Conservation (phyloP, 64 coral and sea anemone species). For the Porites lutea region DNA sequence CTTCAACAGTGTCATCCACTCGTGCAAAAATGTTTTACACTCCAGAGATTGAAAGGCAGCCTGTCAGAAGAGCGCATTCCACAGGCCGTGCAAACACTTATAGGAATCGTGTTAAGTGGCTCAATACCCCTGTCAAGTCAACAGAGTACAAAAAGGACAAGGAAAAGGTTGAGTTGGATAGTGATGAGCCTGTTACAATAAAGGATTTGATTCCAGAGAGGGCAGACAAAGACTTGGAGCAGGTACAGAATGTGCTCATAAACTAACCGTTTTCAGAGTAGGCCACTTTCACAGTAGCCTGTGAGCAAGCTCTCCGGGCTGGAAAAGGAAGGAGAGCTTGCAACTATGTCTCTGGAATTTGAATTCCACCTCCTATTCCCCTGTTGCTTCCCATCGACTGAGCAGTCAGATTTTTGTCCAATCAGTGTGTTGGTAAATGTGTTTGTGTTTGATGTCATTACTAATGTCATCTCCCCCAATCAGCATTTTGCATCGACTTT, state of each 20-base stretch:
- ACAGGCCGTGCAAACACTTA: slow-evolving; percentile 98
- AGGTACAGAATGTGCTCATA: slow-evolving; percentile 46
- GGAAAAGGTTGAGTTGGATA: slow-evolving; percentile 76
- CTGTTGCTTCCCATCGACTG: no score
- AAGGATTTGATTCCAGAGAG: slow-evolving; percentile 93
- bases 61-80: slow-evolving; percentile 73
- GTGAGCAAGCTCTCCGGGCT: no score
- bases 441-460: no score
- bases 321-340: no score
- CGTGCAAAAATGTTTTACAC: slow-evolving; percentile 88
- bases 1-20: slow-evolving; percentile 88
- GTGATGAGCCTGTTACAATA: slow-evolving; percentile 84
- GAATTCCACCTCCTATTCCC: no score
- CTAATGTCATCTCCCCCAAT: no score
- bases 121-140: slow-evolving; percentile 97
- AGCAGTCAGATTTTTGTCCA: no score
- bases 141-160: slow-evolving; percentile 99
- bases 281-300: no score
- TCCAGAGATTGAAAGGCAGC: slow-evolving; percentile 73
- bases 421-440: no score
- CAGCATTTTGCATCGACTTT: no score
- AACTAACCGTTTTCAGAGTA: no score
- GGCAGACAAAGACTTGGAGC: slow-evolving; percentile 74
- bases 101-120: slow-evolving; percentile 94
- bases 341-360: no score